phyloP scores from a whole-genome alignment of 1,140 invertebrate species.

The Oscheius sp. region DNA sequence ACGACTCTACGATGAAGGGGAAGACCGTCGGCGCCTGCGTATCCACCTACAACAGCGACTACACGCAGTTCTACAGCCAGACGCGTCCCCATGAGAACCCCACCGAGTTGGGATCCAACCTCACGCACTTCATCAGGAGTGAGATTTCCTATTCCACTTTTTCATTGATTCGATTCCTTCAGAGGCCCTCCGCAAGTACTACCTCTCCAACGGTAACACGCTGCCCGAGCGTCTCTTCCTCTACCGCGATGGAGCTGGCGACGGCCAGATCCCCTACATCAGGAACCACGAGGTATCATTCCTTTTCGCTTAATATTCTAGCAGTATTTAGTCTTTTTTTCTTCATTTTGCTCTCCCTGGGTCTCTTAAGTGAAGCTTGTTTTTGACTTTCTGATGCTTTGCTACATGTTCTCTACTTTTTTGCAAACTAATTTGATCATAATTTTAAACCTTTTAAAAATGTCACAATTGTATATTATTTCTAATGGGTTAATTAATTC shows the following conservation, averaged over 20 bases:
- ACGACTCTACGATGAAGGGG: constrained; percentile 32
- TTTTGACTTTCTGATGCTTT: no score
- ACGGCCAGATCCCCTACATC: constrained; percentile 35
- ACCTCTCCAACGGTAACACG: constrained; percentile 14
- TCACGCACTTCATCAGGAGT: constrained; percentile 26
- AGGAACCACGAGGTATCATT: constrained; percentile 30
- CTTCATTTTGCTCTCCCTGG: no score
- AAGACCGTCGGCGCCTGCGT: constrained; percentile 37
- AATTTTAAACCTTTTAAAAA: no score
- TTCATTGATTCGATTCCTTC: no score
- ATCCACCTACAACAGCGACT: constrained; percentile 30
- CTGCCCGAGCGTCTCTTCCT: constrained; percentile 19
- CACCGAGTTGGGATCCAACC: constrained; percentile 27
- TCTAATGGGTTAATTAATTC: no score
- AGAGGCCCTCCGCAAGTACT: constrained; percentile 28
- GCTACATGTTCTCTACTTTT: no score
- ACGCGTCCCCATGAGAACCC: constrained; percentile 35
- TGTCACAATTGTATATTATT: no score
- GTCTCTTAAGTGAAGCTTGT: no score
- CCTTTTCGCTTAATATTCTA: no score
- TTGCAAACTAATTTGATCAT: no score
- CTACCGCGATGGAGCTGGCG: constrained; percentile 39
- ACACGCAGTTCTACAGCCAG: constrained; percentile 30
- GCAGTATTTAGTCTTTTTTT: no score
- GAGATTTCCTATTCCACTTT: no score